Conservation (phyloP, 2,797 vertebrate species). For the Brachyalestes nurse region DNA sequence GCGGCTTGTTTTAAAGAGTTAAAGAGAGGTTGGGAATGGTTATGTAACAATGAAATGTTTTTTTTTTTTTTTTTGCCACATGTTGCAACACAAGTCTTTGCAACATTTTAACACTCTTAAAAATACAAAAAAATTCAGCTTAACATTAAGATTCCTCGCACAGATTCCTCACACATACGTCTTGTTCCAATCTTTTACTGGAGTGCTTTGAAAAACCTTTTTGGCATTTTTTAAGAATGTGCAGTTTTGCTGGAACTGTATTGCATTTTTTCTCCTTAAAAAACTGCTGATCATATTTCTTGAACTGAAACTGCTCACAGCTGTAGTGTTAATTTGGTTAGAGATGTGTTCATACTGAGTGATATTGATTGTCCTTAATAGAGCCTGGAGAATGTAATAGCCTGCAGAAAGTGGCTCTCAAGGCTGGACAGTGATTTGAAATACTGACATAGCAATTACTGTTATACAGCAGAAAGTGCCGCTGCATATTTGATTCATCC, state of each 20-base stretch:
- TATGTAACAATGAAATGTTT: no score
- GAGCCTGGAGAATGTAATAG: slow-evolving; percentile 9
- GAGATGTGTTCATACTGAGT: not conserved
- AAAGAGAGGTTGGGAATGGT: no score
- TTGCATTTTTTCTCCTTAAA: not conserved
- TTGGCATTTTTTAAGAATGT: not conserved
- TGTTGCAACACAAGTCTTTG: no score
- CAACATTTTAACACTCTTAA: no score
- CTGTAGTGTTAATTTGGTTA: not conserved
- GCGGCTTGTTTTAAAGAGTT: no score
- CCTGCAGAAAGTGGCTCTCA: not conserved
- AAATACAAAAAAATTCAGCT: no score
- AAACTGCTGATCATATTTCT: slow-evolving; percentile 6
- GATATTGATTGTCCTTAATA: slow-evolving; percentile 25
- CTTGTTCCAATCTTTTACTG: no score
- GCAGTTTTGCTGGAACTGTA: not conserved
- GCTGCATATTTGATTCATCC: not conserved
- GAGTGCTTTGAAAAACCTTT: not conserved
- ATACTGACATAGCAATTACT: not conserved
- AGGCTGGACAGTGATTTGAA: not conserved
- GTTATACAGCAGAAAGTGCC: not conserved
- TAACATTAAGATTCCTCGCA: no score
- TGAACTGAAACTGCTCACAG: slow-evolving; percentile 9
- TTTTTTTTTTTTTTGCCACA: no score
- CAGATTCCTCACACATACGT: no score